A percentile compares a stretch with the other conserved stretches of the same genome.
phyloP scores from a whole-genome alignment of 2,888 invertebrate species.

The Tetropium fuscum region DNA sequence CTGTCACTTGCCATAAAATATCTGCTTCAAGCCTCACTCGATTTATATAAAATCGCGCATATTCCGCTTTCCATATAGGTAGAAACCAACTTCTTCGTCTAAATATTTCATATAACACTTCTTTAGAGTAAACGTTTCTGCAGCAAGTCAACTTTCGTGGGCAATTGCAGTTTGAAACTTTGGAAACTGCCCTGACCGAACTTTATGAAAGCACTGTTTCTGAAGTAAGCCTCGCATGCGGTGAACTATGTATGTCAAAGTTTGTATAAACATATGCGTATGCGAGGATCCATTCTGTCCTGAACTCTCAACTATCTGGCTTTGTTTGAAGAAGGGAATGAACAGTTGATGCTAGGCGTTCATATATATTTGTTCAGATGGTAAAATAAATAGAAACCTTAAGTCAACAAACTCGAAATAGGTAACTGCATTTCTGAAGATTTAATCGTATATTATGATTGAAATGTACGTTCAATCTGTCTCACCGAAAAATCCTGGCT shows the following conservation, averaged over 20 bases:
- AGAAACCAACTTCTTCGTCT: conserved; percentile 8
- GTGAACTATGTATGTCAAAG: conserved; percentile 11
- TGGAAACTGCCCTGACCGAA: conserved; percentile 11
- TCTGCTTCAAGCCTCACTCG: not conserved
- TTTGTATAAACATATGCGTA: conserved; percentile 15
- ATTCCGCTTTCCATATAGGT: not conserved
- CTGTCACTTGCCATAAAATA: not conserved
- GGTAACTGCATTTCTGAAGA: too few species aligned
- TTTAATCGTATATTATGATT: too few species aligned
- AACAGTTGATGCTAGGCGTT: conserved; percentile 4
- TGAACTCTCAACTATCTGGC: conserved; percentile 3
- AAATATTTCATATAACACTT: conserved; percentile 10
- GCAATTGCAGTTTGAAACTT: conserved; percentile 22
- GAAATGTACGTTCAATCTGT: too few species aligned
- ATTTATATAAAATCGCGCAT: not conserved
- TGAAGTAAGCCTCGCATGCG: conserved; percentile 12
- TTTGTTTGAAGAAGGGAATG: not conserved
- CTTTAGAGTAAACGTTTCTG: conserved; percentile 12
- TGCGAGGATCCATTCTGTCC: conserved; percentile 1
- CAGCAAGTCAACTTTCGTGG: conserved; percentile 13
- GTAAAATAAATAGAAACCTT: not conserved
- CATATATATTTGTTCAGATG: not conserved
- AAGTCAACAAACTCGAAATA: not conserved
- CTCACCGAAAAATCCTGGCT: too few species aligned
- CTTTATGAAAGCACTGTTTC: conserved; percentile 21